phyloP scores from a whole-genome alignment of 2,888 invertebrate genomes.

The Julus scanicus region DNA sequence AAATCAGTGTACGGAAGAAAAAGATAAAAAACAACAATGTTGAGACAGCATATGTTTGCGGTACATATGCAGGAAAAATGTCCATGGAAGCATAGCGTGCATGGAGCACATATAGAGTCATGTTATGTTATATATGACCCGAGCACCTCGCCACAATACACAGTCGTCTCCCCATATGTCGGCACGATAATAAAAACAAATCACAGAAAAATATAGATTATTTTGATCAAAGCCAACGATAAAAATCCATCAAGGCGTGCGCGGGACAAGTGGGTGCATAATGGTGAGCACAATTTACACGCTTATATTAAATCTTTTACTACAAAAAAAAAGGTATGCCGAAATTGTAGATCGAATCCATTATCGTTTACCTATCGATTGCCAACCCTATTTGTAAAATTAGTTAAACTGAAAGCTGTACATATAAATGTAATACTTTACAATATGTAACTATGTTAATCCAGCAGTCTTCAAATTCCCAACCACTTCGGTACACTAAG shows the following conservation, averaged over 20 bases:
- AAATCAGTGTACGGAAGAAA: not conserved
- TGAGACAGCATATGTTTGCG: slow-evolving; percentile 32
- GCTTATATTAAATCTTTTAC: not conserved
- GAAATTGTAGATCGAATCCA: not conserved
- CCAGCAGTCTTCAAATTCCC: no score
- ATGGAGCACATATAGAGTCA: not conserved
- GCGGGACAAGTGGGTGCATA: not conserved
- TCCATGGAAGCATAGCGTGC: slow-evolving; percentile 12
- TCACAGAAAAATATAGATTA: slow-evolving; percentile 28
- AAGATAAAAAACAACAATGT: slow-evolving; percentile 1
- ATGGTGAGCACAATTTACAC: not conserved
- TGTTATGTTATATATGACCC: slow-evolving; percentile 34
- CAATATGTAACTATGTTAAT: no score
- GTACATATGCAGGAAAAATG: slow-evolving; percentile 30
- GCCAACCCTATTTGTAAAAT: no score
- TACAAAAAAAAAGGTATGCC: not conserved
- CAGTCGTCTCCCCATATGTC: slow-evolving; percentile 1
- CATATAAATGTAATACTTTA: no score
- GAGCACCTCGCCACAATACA: slow-evolving; percentile 16
- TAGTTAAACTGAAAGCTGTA: no score
- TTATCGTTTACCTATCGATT: no score
- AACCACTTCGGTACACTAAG: no score
- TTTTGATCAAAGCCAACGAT: not conserved
- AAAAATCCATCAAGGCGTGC: not conserved
- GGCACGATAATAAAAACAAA: slow-evolving; percentile 14